These are phyloP conservation scores for Thunnus albacares DNA, from an alignment of 2,797 vertebrate genomes.

Conservation along the genomic window DNA sequence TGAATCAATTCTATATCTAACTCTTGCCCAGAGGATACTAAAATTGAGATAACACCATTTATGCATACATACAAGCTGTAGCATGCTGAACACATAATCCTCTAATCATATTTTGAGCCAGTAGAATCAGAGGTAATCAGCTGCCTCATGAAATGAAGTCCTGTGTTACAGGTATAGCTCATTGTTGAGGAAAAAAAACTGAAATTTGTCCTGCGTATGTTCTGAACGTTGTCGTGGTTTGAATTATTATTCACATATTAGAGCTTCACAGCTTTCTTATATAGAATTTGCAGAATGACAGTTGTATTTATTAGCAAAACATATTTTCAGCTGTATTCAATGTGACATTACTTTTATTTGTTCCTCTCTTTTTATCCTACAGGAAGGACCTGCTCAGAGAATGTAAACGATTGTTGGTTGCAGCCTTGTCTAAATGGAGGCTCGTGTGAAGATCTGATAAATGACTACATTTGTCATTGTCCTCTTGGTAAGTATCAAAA, in stretches of 20 bases:
- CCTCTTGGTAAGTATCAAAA: slow-evolving; percentile 81
- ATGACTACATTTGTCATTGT: slow-evolving; percentile 87
- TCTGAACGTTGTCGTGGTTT: slow-evolving; percentile 5
- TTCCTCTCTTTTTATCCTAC: slow-evolving; percentile 55
- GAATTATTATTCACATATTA: slow-evolving; percentile 16
- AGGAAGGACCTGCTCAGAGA: slow-evolving; percentile 85
- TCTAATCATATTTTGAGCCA: slow-evolving; percentile 51
- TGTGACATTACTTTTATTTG: slow-evolving; percentile 50
- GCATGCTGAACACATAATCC: slow-evolving; percentile 53
- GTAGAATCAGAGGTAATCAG: slow-evolving; percentile 53
- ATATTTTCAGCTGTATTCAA: slow-evolving; percentile 11
- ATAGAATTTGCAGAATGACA: background rate
- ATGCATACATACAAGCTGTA: slow-evolving; percentile 43
- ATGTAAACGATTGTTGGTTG: slow-evolving; percentile 81
- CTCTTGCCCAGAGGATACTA: slow-evolving; percentile 59
- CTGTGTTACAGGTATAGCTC: slow-evolving; percentile 25
- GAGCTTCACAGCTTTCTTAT: background rate
- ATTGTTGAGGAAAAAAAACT: slow-evolving; percentile 24
- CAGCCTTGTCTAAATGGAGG: slow-evolving; percentile 87
- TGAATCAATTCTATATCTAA: slow-evolving; percentile 68
- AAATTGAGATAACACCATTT: slow-evolving; percentile 44
- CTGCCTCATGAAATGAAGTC: slow-evolving; percentile 46
- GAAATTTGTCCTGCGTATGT: slow-evolving; percentile 25
- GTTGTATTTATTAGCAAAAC: slow-evolving; percentile 14
- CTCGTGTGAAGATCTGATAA: slow-evolving; percentile 83